phyloP scores from a whole-genome alignment of 2,797 vertebrate species.

The Hipposideros larvatus region DNA sequence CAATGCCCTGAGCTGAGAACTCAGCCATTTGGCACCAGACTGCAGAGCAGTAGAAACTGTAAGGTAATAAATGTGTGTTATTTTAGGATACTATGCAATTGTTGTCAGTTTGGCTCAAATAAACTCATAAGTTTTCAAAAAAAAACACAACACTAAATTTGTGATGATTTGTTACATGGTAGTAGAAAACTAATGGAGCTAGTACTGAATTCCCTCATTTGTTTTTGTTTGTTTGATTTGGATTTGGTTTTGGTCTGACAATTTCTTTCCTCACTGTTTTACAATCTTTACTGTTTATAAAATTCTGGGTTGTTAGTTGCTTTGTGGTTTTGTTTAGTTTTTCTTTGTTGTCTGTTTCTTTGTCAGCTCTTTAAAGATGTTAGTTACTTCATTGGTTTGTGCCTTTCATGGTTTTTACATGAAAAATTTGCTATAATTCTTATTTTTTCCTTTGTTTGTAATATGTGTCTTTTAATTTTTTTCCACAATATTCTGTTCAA shows the following conservation, averaged over 20 bases:
- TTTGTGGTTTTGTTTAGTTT: background rate
- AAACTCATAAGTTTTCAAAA: too few relatives aligned
- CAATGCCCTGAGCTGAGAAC: background rate
- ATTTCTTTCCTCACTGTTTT: background rate
- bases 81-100: background rate
- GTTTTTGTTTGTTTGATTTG: background rate
- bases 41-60: background rate
- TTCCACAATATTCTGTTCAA: background rate
- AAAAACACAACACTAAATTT: background rate
- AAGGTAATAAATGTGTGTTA: background rate
- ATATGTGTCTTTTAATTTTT: background rate
- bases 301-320: background rate
- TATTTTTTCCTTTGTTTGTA: background rate
- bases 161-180: background rate
- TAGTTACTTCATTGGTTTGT: background rate
- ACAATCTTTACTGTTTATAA: background rate
- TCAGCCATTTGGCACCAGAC: background rate
- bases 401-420: background rate
- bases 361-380: background rate
- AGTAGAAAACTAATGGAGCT: background rate
- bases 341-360: background rate
- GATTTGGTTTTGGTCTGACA: background rate
- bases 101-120: too few relatives aligned
- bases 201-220: background rate
- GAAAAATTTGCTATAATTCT: background rate